Evolutionary conservation across 2,113 vertebrate species (phyloP).

Genomic region (Oreochromis aureus): DNA sequence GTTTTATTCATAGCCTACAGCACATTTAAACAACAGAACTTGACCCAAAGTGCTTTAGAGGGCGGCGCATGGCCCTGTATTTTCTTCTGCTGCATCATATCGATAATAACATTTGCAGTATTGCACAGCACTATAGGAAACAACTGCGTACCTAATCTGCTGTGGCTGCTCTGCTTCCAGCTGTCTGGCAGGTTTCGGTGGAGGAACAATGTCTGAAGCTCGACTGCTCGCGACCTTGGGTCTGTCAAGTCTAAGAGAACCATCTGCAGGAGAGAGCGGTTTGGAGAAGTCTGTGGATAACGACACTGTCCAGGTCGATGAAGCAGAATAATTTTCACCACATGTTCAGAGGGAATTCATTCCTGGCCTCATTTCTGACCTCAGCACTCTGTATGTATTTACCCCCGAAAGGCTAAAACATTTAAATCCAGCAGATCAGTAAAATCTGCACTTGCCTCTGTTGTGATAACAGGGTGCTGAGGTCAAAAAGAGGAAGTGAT

Average conservation of each 20-base stretch:
- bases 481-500: background rate
- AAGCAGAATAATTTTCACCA: background rate
- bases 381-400: background rate
- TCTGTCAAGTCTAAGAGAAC: slow-evolving; percentile 66
- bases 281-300: background rate
- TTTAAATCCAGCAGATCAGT: background rate
- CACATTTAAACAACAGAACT: background rate
- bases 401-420: background rate
- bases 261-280: slow-evolving; percentile 64
- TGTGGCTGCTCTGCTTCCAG: slow-evolving; percentile 38
- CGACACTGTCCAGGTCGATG: background rate
- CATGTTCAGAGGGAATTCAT: background rate
- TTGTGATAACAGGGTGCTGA: background rate
- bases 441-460: background rate
- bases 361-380: background rate
- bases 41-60: background rate
- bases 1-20: background rate
- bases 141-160: slow-evolving; percentile 29
- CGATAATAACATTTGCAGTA: background rate
- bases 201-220: slow-evolving; percentile 66
- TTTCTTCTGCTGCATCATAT: background rate
- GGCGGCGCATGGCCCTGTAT: background rate
- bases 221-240: slow-evolving; percentile 71
- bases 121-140: background rate
- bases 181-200: slow-evolving; percentile 69